Evolutionary conservation across 2,888 invertebrate genomes (phyloP).

Genomic region (Aromia moschata): DNA sequence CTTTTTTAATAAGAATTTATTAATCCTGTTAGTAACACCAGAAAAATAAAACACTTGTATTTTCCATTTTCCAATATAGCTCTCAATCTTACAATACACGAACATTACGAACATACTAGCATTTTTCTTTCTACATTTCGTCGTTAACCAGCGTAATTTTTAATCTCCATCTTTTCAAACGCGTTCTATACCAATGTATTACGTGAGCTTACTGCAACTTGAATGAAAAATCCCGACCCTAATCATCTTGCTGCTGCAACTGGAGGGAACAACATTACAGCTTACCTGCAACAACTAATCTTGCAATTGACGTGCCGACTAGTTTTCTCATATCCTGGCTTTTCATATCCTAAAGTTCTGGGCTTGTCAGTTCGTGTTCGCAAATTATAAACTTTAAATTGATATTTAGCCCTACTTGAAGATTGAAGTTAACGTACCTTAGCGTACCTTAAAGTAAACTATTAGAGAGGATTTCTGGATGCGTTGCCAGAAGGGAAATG

Average conservation of each 20-base stretch:
- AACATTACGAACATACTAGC: too few species aligned
- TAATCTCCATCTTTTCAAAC: too few species aligned
- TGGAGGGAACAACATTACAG: constrained; percentile 5
- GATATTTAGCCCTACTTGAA: constrained; percentile 38
- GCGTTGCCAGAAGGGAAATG: background rate
- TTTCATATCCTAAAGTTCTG: constrained; percentile 42
- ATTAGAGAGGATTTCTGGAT: background rate
- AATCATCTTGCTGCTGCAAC: constrained; percentile 23
- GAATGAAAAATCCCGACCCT: background rate
- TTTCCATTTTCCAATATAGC: too few species aligned
- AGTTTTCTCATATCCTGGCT: constrained; percentile 45
- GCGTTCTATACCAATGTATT: too few species aligned
- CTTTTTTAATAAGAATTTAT: too few species aligned
- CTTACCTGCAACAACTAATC: constrained; percentile 34
- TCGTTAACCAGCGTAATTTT: too few species aligned
- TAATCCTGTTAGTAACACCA: too few species aligned
- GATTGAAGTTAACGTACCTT: constrained; percentile 30
- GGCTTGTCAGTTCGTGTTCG: constrained; percentile 39
- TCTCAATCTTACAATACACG: too few species aligned
- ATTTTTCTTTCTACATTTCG: too few species aligned
- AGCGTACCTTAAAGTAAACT: constrained; percentile 18
- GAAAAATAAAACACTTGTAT: too few species aligned
- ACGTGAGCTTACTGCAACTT: too few species aligned
- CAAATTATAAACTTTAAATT: constrained; percentile 44
- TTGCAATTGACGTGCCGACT: constrained; percentile 45